Conservation (phyloP, 2,888 invertebrate genomes). For the Tigriopus californicus region DNA sequence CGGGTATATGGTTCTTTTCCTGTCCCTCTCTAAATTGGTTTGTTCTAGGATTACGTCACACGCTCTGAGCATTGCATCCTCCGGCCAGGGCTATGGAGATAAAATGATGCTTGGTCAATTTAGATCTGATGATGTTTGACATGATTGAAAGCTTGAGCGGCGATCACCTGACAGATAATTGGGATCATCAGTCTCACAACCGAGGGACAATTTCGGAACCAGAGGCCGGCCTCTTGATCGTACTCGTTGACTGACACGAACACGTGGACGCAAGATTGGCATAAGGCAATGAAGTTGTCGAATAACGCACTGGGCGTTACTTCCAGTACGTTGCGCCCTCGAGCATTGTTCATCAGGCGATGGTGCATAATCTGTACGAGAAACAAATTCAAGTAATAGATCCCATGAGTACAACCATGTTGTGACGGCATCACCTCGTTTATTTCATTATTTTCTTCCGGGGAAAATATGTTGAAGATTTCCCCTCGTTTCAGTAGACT, state of each 20-base stretch:
- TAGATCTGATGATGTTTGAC: neutral
- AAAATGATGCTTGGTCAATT: neutral
- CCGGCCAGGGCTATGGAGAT: conserved; percentile 6
- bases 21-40: neutral
- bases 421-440: neutral
- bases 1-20: neutral
- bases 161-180: neutral
- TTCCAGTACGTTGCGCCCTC: neutral
- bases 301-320: neutral
- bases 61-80: conserved; percentile 8
- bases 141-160: no score
- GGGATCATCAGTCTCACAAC: neutral
- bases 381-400: neutral
- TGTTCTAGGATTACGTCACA: conserved; percentile 9
- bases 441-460: conserved; percentile 1
- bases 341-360: neutral
- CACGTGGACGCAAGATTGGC: no score
- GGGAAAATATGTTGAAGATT: conserved; percentile 1
- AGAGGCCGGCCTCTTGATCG: no score
- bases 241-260: no score
- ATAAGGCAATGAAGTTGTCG: neutral
- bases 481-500: neutral
- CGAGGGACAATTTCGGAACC: no score
- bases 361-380: neutral
- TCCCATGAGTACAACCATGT: neutral